These are phyloP conservation scores for Tinea semifulvella DNA, from an alignment of 2,888 invertebrate species.

Conservation along the genomic window DNA sequence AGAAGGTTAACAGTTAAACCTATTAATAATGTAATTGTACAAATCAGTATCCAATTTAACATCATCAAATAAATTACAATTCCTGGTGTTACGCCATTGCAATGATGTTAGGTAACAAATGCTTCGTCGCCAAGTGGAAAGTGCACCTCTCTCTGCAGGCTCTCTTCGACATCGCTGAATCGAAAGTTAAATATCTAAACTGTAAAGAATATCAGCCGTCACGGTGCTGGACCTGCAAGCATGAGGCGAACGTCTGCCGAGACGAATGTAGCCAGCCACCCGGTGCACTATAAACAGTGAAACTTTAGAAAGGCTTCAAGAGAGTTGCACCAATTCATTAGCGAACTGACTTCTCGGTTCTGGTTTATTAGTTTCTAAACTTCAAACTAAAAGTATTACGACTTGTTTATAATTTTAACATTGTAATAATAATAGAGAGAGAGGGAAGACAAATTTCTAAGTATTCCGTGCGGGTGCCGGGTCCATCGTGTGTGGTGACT, in stretches of 20 bases:
- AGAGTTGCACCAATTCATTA: conserved; percentile 24
- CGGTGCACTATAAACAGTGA: conserved; percentile 23
- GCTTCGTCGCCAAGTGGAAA: conserved; percentile 12
- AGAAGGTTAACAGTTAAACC: conserved; percentile 6
- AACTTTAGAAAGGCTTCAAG: conserved; percentile 24
- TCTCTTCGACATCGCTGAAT: conserved; percentile 10
- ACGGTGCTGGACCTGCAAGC: conserved; percentile 11
- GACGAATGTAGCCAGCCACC: conserved; percentile 22
- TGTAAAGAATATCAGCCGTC: conserved; percentile 13
- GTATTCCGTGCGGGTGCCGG: too few species aligned
- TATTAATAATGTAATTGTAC: conserved; percentile 4
- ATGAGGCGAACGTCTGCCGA: conserved; percentile 18
- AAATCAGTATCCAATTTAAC: conserved; percentile 1
- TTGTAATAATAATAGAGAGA: too few species aligned
- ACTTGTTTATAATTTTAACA: not conserved
- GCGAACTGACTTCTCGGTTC: conserved; percentile 18
- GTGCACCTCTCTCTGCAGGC: conserved; percentile 11
- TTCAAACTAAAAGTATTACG: not conserved
- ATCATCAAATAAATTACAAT: conserved; percentile 9
- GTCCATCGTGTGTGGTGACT: too few species aligned
- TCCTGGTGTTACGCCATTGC: conserved; percentile 2
- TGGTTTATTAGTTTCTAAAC: conserved; percentile 6
- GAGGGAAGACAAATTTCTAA: too few species aligned
- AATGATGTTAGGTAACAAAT: conserved; percentile 13
- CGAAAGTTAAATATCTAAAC: conserved; percentile 15